A percentile compares a stretch with the other conserved stretches of the same genome.
These are phyloP conservation scores for Sialia sialis DNA, from an alignment of 2,113 vertebrate genomes.

Conservation along the genomic window DNA sequence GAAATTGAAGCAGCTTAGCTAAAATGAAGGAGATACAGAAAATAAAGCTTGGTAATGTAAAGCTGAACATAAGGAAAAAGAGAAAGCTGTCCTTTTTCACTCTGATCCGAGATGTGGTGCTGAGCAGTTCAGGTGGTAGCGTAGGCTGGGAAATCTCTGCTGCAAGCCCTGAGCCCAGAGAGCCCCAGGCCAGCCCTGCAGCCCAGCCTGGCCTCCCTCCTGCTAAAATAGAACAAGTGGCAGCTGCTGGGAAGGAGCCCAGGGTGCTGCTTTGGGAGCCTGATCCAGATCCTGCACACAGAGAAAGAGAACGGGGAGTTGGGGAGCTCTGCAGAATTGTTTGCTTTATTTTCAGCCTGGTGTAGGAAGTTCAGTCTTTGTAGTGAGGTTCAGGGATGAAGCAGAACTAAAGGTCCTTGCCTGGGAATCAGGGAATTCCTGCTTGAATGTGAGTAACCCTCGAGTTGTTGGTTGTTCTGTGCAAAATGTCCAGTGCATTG, in stretches of 20 bases:
- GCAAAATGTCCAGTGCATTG: not conserved
- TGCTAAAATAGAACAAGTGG: not conserved
- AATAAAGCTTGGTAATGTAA: not conserved
- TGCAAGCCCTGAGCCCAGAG: not conserved
- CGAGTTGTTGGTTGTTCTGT: not conserved
- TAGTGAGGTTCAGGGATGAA: not conserved
- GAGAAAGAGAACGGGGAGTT: not conserved
- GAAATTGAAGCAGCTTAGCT: not conserved
- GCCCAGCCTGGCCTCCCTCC: not conserved
- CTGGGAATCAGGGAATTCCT: not conserved
- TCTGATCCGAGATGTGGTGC: not conserved
- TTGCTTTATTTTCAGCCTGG: not conserved
- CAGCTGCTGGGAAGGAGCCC: conserved; percentile 54
- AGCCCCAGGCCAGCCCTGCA: not conserved
- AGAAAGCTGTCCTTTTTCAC: not conserved
- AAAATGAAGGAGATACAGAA: not conserved
- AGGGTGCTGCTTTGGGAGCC: conserved; percentile 10
- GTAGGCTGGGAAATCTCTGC: not conserved
- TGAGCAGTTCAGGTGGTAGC: not conserved
- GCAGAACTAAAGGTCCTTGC: not conserved
- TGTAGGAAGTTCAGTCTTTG: not conserved
- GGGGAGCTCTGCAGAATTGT: not conserved
- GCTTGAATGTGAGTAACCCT: not conserved
- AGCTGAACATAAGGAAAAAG: not conserved
- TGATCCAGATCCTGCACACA: conserved; percentile 13